Evolutionary conservation across 2,888 invertebrate genomes (phyloP), one percentile per base, ranked within the genome.

Genomic region (Euphydryas editha): DNA sequence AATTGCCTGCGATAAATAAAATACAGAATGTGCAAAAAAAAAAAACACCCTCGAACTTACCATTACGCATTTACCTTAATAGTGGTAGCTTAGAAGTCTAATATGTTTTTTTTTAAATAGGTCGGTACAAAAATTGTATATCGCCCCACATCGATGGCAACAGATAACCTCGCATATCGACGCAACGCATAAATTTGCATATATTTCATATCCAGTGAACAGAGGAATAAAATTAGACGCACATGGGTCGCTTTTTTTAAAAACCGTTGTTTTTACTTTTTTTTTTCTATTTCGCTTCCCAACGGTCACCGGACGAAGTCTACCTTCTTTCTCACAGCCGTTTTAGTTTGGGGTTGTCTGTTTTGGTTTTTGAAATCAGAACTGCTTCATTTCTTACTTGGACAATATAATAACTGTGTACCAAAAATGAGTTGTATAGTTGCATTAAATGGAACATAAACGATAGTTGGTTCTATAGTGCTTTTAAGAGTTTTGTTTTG

Each of bases 181-280:
- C 78, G 90, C 86, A 91, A 75, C 84, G 90, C 86, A 91, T 90
- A 90, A 74, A 93, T 93, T 93, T 88, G 86, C 93, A 93, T 93
- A 83, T 70, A 92, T 93, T 93, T 93, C 92, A 92, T 92, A 90
- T 87, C 88, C 92, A 90, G 77, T 92, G 93, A 88, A 76, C 90
- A 88, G 84, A 84, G 87, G 90, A 90, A 90, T 92, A 89, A 89
- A 87, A 90, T 92, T 92, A 93, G 86, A 88, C 85, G 84, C 90
- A 90, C 88, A 88, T 87, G 89, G 83, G 81, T 82, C 85, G 83
- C 75, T 83, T 84, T 79, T 84, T 83, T 73, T 30, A 2, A 71
- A 81, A 86, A 88, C 86, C 84, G 86, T 86, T 89, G 82, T 82
- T 87, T 86, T 84, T 81, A 81, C 78, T 85, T 86, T 85, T 84